Conservation (phyloP, 2,113 vertebrate genomes). For the Lycocorax pyrrhopterus region DNA sequence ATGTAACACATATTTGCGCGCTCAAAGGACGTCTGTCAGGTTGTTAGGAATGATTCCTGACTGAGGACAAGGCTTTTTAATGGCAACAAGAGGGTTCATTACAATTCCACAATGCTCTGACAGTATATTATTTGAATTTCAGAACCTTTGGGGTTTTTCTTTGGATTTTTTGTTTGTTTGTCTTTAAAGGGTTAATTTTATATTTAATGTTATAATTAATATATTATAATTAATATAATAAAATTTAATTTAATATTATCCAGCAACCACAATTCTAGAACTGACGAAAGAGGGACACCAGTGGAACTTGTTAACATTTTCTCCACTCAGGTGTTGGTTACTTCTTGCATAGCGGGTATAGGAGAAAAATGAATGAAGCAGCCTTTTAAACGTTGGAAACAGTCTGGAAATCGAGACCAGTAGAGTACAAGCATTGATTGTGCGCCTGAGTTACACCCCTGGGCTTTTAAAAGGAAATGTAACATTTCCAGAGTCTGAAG, state of each 20-base stretch:
- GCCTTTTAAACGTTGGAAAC: not conserved
- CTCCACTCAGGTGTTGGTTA: not conserved
- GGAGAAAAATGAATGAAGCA: not conserved
- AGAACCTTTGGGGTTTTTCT: not conserved
- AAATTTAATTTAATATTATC: not conserved
- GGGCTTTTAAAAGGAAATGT: conserved; percentile 47
- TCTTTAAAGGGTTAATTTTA: not conserved
- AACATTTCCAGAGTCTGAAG: conserved; percentile 48
- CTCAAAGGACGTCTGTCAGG: not conserved
- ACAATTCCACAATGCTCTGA: conserved; percentile 9
- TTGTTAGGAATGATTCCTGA: not conserved
- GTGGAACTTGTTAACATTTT: not conserved
- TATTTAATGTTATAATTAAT: too few species aligned
- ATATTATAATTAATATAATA: too few species aligned
- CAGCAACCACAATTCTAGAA: not conserved
- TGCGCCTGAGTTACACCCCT: not conserved
- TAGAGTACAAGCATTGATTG: conserved; percentile 12
- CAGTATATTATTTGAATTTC: not conserved
- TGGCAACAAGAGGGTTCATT: not conserved
- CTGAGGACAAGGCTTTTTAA: not conserved
- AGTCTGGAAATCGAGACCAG: not conserved
- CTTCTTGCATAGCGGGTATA: not conserved
- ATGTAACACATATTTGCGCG: not conserved
- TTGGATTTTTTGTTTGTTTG: not conserved
- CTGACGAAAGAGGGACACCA: not conserved